A percentile compares a stretch with the other conserved stretches of the same genome.
These are phyloP conservation scores for Leptobrachium leishanense DNA, from an alignment of 2,113 vertebrate genomes.

Conservation along the genomic window DNA sequence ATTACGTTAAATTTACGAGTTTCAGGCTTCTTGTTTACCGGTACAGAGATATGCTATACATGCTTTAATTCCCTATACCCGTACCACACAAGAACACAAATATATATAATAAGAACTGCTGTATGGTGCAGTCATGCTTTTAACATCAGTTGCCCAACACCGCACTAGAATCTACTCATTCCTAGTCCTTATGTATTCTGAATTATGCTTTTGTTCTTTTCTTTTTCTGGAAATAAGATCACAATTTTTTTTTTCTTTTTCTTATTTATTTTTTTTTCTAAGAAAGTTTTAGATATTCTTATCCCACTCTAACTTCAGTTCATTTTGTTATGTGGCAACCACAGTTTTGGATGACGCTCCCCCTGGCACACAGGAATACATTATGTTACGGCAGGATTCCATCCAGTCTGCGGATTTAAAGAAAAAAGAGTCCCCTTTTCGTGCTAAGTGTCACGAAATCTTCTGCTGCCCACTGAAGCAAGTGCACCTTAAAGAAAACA, in stretches of 20 bases:
- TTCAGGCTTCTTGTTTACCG: too few relatives aligned
- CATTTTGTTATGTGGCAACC: conserved; percentile 97
- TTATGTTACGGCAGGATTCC: conserved; percentile 99
- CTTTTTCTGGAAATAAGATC: conserved; percentile 17
- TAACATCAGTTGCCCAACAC: too few relatives aligned
- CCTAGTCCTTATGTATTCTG: too few relatives aligned
- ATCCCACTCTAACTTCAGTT: conserved; percentile 85
- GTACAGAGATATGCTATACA: too few relatives aligned
- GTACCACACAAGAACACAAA: too few relatives aligned
- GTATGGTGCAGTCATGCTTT: too few relatives aligned
- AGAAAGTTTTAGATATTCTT: conserved; percentile 54
- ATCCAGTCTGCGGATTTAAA: conserved; percentile 99
- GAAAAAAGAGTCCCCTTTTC: conserved; percentile 99
- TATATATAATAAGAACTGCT: too few relatives aligned
- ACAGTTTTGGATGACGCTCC: conserved; percentile 98
- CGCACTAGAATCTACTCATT: too few relatives aligned
- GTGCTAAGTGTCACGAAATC: conserved; percentile 99
- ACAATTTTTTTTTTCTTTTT: not conserved
- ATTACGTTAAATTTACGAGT: too few relatives aligned
- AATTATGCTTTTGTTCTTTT: not conserved
- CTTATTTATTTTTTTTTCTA: conserved; percentile 4
- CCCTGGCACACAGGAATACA: conserved; percentile 99
- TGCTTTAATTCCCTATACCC: too few relatives aligned
- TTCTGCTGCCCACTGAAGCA: conserved; percentile 99
- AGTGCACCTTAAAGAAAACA: conserved; percentile 94